Conservation (phyloP, 2,888 invertebrate species). For the Lamellibrachia columna region DNA sequence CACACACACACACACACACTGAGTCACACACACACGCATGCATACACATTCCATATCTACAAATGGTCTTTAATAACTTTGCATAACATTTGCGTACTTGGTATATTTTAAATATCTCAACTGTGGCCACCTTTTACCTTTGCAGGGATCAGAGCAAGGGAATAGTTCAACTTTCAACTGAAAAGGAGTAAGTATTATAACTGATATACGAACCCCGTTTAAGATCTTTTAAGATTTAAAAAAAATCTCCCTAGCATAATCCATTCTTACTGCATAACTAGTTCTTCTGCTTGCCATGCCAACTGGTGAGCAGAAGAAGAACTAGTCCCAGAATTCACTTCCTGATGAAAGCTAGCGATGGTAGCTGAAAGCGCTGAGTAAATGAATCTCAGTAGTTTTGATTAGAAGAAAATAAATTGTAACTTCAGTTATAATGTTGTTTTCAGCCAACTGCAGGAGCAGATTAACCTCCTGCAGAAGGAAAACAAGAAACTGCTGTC, state of each 20-base stretch:
- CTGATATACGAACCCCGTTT: not conserved
- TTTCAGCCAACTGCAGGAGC: conserved; percentile 56
- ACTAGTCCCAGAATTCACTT: too few relatives aligned
- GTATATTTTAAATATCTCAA: conserved; percentile 17
- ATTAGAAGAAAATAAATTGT: too few relatives aligned
- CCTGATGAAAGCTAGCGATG: too few relatives aligned
- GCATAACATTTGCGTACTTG: not conserved
- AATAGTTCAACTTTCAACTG: conserved; percentile 60
- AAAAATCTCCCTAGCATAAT: not conserved
- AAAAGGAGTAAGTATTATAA: conserved; percentile 60
- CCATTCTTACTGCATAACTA: not conserved
- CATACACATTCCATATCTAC: not conserved
- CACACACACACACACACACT: too few relatives aligned
- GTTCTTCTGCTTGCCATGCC: not conserved
- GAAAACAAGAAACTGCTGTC: conserved; percentile 56
- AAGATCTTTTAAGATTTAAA: not conserved
- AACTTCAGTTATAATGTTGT: not conserved
- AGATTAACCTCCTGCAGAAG: conserved; percentile 57
- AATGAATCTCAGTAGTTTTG: too few relatives aligned
- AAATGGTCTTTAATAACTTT: not conserved
- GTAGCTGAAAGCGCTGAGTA: too few relatives aligned
- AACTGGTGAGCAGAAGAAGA: too few relatives aligned
- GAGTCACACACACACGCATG: too few relatives aligned
- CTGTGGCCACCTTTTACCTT: not conserved
- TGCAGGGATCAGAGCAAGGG: conserved; percentile 63